Evolutionary conservation across 2,888 invertebrate species (phyloP).

Genomic region (Fragum whitleyi): DNA sequence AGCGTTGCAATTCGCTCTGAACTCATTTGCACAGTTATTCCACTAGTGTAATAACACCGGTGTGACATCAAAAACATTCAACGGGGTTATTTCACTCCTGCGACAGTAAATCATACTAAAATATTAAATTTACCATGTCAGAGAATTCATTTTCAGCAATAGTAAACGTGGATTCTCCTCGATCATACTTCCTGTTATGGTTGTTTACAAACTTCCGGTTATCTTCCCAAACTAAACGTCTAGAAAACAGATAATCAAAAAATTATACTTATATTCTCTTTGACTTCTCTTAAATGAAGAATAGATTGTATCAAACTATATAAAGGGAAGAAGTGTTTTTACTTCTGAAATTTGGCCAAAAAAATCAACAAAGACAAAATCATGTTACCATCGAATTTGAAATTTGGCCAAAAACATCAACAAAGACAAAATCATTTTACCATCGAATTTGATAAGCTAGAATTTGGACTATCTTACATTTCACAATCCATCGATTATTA

Average conservation of each 20-base stretch:
- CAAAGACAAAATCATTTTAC: too few species aligned
- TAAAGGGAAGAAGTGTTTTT: too few species aligned
- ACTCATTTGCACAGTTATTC: too few species aligned
- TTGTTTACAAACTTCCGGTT: slow-evolving; percentile 34
- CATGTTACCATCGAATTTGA: too few species aligned
- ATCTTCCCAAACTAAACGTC: slow-evolving; percentile 58
- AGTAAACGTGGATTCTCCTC: slow-evolving; percentile 45
- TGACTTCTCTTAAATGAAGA: not conserved
- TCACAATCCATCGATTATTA: too few species aligned
- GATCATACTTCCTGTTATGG: slow-evolving; percentile 45
- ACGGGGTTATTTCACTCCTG: too few species aligned
- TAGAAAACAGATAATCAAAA: slow-evolving; percentile 13
- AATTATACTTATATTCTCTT: not conserved
- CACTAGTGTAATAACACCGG: too few species aligned
- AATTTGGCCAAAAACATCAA: too few species aligned
- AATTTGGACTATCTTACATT: too few species aligned
- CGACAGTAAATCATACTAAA: not conserved
- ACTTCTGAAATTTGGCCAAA: not conserved
- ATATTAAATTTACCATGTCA: slow-evolving; percentile 54
- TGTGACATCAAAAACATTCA: too few species aligned
- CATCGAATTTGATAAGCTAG: too few species aligned
- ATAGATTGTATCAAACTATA: not conserved
- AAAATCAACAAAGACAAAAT: not conserved
- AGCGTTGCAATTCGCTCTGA: not conserved
- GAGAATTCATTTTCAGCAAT: slow-evolving; percentile 56